phyloP scores from a whole-genome alignment of 2,888 invertebrate genomes.

The Andrena chrysosceles region DNA sequence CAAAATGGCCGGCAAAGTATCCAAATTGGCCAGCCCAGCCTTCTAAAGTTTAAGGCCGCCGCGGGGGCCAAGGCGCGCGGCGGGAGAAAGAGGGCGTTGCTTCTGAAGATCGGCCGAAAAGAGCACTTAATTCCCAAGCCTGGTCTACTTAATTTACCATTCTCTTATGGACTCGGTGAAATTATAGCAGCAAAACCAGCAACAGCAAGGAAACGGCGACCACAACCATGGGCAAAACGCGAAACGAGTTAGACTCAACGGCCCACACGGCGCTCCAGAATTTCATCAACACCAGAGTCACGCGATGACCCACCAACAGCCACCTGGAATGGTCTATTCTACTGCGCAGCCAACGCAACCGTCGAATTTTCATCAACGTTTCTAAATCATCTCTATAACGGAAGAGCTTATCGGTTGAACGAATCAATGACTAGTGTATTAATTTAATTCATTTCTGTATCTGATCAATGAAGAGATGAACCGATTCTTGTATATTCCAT shows the following conservation, averaged over 20 bases:
- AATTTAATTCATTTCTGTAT: constrained; percentile 57
- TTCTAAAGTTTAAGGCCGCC: too few relatives aligned
- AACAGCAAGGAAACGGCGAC: constrained; percentile 84
- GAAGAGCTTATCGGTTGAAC: constrained; percentile 19
- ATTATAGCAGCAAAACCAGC: constrained; percentile 82
- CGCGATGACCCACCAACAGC: constrained; percentile 83
- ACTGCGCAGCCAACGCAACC: constrained; percentile 83
- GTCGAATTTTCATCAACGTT: constrained; percentile 84
- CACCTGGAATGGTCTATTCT: constrained; percentile 83
- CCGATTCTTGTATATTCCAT: constrained; percentile 73
- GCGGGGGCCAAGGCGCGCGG: too few relatives aligned
- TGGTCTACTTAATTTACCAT: neutral
- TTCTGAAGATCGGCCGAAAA: too few relatives aligned
- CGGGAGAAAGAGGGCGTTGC: too few relatives aligned
- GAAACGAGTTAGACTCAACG: constrained; percentile 89
- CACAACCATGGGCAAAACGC: constrained; percentile 87
- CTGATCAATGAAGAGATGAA: constrained; percentile 25
- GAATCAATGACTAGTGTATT: constrained; percentile 45
- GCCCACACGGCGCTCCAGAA: constrained; percentile 85
- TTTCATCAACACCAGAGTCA: constrained; percentile 84
- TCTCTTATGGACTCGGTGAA: constrained; percentile 8
- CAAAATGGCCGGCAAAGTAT: too few relatives aligned
- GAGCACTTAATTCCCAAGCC: too few relatives aligned
- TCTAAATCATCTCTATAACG: constrained; percentile 67
- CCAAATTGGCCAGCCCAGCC: too few relatives aligned